Conservation (phyloP, 2,888 invertebrate genomes). For the Dendrolimus pini region DNA sequence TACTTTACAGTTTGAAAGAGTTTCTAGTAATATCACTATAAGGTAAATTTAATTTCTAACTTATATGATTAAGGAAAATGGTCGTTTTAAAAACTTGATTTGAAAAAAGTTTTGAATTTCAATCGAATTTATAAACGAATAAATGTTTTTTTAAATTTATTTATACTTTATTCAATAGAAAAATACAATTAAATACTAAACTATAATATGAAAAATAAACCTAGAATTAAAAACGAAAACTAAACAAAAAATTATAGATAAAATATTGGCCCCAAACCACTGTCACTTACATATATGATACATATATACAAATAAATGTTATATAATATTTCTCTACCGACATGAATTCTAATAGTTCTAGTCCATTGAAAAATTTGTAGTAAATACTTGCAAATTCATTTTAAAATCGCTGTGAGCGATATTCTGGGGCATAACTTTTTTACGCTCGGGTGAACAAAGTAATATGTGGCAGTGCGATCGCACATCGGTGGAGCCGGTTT, state of each 20-base stretch:
- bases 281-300: too few species aligned
- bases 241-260: too few species aligned
- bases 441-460: conserved; percentile 46
- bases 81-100: too few species aligned
- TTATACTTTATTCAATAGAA: too few species aligned
- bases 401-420: conserved; percentile 51
- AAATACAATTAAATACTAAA: too few species aligned
- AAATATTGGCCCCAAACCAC: too few species aligned
- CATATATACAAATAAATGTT: neutral
- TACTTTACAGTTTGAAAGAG: neutral
- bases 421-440: conserved; percentile 28
- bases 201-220: too few species aligned
- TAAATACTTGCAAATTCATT: conserved; percentile 44
- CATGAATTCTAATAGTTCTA: conserved; percentile 20
- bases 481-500: neutral
- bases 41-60: too few species aligned
- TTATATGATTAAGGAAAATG: too few species aligned
- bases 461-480: conserved; percentile 36
- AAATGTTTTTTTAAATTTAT: neutral
- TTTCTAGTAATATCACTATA: neutral
- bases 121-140: neutral
- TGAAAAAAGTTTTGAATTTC: neutral
- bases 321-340: neutral
- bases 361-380: conserved; percentile 36
- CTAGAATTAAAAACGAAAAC: too few species aligned